Conservation (phyloP, 1,140 invertebrate genomes). For the Cotesia chilonis region DNA sequence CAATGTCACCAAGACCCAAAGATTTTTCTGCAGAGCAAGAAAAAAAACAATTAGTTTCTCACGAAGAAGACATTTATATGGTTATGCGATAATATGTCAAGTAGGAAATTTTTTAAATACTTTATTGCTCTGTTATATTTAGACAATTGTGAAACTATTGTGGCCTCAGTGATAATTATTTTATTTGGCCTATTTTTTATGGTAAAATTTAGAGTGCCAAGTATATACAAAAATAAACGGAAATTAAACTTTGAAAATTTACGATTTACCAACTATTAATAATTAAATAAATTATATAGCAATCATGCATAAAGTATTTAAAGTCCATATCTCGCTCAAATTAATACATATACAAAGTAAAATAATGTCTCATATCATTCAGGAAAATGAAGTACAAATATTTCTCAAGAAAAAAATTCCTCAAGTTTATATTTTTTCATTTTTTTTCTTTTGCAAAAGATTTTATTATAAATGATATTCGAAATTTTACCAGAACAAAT, state of each 20-base stretch:
- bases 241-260: neutral
- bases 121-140: conserved; percentile 13
- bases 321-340: conserved; percentile 1
- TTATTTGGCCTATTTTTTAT: too few species aligned
- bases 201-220: too few species aligned
- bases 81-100: conserved; percentile 56
- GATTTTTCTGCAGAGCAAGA: conserved; percentile 46
- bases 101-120: neutral
- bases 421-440: neutral
- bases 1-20: conserved; percentile 58
- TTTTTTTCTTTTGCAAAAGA: neutral
- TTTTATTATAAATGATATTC: conserved; percentile 11
- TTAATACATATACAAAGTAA: neutral
- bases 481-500: conserved; percentile 1
- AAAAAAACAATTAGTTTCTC: conserved; percentile 38
- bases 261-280: too few species aligned
- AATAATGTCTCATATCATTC: conserved; percentile 1
- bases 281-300: neutral
- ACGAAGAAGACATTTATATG: conserved; percentile 57
- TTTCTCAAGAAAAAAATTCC: conserved; percentile 5
- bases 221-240: conserved; percentile 6
- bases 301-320: neutral
- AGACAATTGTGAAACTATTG: neutral
- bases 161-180: too few species aligned
- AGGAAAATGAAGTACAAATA: conserved; percentile 12